These are phyloP conservation scores for Philereme vetulata DNA, from an alignment of 2,888 invertebrate genomes.

Conservation along the genomic window DNA sequence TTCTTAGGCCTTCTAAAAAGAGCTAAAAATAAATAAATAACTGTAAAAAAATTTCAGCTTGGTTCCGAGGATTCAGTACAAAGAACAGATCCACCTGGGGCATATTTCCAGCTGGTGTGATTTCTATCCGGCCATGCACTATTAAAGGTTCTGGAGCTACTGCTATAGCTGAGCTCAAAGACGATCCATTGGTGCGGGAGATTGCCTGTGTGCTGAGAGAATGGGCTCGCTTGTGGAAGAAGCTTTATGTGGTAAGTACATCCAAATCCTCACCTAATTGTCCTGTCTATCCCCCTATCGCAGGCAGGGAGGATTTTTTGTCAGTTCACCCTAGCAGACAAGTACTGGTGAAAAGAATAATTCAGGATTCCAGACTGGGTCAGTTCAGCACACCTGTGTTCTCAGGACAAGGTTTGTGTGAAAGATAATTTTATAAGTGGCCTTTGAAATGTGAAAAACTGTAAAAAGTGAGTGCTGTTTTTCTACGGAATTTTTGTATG, in stretches of 20 bases:
- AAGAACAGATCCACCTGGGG: slow-evolving; percentile 84
- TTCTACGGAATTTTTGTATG: no score
- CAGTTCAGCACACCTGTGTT: no score
- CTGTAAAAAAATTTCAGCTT: slow-evolving; percentile 78
- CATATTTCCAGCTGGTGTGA: slow-evolving; percentile 83
- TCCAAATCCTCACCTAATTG: slow-evolving; percentile 2
- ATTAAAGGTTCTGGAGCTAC: slow-evolving; percentile 90
- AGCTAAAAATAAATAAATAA: no score
- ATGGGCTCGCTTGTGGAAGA: slow-evolving; percentile 97
- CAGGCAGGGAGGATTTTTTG: no score
- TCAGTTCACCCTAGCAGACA: no score
- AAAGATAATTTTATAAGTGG: no score
- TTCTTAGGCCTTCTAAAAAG: no score
- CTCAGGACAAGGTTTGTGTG: no score
- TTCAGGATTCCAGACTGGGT: no score
- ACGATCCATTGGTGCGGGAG: slow-evolving; percentile 95
- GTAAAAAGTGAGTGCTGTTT: no score
- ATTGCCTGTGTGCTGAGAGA: slow-evolving; percentile 95
- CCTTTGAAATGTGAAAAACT: no score
- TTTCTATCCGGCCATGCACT: slow-evolving; percentile 93
- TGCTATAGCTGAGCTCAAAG: slow-evolving; percentile 93
- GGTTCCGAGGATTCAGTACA: slow-evolving; percentile 94
- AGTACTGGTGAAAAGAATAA: no score
- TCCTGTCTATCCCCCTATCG: neutral
- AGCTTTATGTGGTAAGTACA: slow-evolving; percentile 92